Conservation (phyloP, 2,797 vertebrate species). For the Botia kubotai region DNA sequence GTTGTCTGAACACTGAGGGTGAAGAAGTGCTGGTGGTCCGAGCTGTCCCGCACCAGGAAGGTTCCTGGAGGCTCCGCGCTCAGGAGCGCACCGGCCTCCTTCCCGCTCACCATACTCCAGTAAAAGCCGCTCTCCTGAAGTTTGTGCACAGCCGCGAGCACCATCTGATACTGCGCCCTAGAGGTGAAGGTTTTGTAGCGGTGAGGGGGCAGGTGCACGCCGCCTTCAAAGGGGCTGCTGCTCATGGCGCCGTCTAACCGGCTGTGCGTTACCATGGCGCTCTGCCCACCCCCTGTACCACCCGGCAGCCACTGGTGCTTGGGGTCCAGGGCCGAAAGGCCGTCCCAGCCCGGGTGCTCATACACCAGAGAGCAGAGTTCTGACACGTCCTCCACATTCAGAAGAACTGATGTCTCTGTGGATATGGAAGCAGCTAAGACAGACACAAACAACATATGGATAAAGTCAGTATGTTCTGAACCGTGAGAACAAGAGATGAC, state of each 20-base stretch:
- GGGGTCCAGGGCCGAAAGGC: constrained; percentile 70
- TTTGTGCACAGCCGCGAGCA: constrained; percentile 90
- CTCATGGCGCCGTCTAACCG: constrained; percentile 91
- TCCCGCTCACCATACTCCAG: constrained; percentile 92
- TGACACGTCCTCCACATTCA: constrained; percentile 75
- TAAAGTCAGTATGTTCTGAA: constrained; percentile 28
- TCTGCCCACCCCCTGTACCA: constrained; percentile 83
- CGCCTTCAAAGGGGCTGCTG: constrained; percentile 85
- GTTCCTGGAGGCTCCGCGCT: constrained; percentile 89
- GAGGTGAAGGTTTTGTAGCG: constrained; percentile 98
- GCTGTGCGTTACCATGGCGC: constrained; percentile 92
- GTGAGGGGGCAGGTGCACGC: constrained; percentile 81
- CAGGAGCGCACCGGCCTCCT: constrained; percentile 90
- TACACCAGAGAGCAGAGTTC: constrained; percentile 54
- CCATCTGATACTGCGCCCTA: constrained; percentile 94
- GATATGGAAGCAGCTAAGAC: constrained; percentile 74
- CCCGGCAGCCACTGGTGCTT: constrained; percentile 74
- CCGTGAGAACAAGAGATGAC: not conserved
- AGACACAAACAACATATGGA: constrained; percentile 14
- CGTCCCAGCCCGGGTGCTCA: constrained; percentile 61
- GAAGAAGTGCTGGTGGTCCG: constrained; percentile 96
- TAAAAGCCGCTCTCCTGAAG: constrained; percentile 97
- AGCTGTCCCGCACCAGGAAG: constrained; percentile 96
- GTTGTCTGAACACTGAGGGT: constrained; percentile 94
- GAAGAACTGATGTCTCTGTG: constrained; percentile 72